Conservation (phyloP, 2,888 invertebrate genomes). For the Lasioglossum zephyrum region DNA sequence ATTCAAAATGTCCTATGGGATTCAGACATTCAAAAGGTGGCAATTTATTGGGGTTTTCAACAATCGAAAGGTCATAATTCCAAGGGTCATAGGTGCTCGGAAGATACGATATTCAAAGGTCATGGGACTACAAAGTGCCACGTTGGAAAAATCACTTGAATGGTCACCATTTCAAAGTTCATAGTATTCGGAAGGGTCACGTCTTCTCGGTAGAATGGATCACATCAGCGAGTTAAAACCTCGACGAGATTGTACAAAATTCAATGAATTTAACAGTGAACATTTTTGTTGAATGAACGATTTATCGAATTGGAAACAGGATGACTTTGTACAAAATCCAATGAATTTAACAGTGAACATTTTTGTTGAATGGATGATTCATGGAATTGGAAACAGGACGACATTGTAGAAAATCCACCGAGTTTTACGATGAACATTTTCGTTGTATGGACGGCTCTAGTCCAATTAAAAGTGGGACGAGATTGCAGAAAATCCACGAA, state of each 20-base stretch:
- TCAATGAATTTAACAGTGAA: not conserved
- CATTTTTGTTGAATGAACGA: not conserved
- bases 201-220: not conserved
- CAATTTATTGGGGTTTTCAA: too few relatives aligned
- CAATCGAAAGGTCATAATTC: too few relatives aligned
- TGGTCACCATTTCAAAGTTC: not conserved
- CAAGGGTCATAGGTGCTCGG: not conserved
- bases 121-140: not conserved
- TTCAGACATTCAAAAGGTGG: not conserved
- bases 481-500: not conserved
- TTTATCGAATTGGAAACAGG: too few relatives aligned
- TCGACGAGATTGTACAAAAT: not conserved
- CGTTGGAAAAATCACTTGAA: not conserved
- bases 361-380: too few relatives aligned
- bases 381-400: too few relatives aligned
- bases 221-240: not conserved
- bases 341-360: too few relatives aligned
- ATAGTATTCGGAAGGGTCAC: not conserved
- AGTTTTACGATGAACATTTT: too few relatives aligned
- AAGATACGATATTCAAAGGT: not conserved
- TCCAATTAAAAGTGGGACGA: rapidly evolving
- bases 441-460: not conserved
- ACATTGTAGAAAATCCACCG: too few relatives aligned
- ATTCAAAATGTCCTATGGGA: not conserved
- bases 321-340: too few relatives aligned